Evolutionary conservation across 2,113 vertebrate genomes (phyloP).

Genomic region (Piaya cayana): DNA sequence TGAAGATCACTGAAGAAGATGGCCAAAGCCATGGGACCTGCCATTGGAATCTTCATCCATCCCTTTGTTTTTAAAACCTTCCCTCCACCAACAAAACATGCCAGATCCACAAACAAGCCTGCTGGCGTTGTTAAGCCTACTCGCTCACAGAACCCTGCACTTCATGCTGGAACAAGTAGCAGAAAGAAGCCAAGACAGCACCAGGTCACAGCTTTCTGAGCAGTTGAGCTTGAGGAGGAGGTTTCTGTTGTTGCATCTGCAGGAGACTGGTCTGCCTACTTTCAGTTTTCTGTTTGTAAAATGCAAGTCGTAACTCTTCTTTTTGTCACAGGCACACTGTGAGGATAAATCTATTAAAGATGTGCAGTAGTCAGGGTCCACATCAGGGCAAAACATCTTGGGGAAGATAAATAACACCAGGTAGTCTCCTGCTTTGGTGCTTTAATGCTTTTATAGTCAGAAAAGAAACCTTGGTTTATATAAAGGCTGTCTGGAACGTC

Average conservation of each 20-base stretch:
- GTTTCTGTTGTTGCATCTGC: accelerated
- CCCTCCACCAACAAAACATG: neutral
- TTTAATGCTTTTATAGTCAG: slow-evolving; percentile 27
- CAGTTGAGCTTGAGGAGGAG: neutral
- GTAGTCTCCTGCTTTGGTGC: slow-evolving; percentile 31
- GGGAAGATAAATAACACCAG: slow-evolving; percentile 43
- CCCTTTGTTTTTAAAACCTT: neutral
- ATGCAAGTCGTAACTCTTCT: slow-evolving; percentile 10
- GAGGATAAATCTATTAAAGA: slow-evolving; percentile 25
- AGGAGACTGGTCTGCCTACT: neutral
- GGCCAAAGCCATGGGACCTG: neutral
- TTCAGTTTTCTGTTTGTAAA: neutral
- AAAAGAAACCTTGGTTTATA: slow-evolving; percentile 9
- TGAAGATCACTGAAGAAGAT: accelerated
- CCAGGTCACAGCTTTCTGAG: accelerated
- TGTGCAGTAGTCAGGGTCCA: neutral
- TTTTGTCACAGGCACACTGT: neutral
- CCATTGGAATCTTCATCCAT: neutral
- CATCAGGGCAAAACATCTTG: neutral
- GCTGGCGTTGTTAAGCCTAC: neutral
- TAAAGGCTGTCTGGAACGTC: slow-evolving; percentile 35
- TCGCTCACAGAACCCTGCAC: accelerated
- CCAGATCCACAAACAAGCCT: neutral
- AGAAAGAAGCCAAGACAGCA: neutral
- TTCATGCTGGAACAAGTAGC: neutral